Evolutionary conservation across 1,140 invertebrate genomes (phyloP), one percentile per base, ranked within the genome.

Genomic region (Cepaea nemoralis): DNA sequence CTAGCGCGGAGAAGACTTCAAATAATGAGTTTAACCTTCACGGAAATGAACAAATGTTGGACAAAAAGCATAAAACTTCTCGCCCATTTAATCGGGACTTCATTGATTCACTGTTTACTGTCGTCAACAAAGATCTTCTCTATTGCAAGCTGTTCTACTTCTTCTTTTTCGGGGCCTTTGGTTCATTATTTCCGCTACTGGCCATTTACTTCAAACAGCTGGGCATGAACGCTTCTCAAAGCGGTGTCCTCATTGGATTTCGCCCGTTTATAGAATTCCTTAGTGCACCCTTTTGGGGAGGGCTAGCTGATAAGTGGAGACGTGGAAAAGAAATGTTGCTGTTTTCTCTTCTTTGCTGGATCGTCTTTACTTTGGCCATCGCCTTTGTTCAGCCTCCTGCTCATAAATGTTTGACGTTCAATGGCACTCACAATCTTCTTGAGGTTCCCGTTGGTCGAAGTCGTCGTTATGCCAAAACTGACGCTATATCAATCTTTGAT

Each of bases 111-210:
- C 35, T 90, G 45, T 89, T 89, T 48, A 88, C 88, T 0, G 85
- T 90, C 35, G 86, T 91, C 16, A 89, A 90, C 82, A 84, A 86
- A 59, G 90, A 91, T 73, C 79, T 91, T 24, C 84, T 91, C 5
- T 87, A 90, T 40, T 88, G 89, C 77, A 91, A 91, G 79, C 73
- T 89, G 22, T 99, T 99, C 91, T 99, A 99, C 91, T 99, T 99
- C 91, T 99, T 99, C 93, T 99, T 99, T 92, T 99, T 99, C 90
- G 97, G 98, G 1, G 98, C 98, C 0, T 99, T 99, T 88, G 98
- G 98, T 10, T 99, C 97, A 0, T 93, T 99, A 0, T 99, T 99
- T 89, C 98, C 98, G 0, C 92, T 99, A 39, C 97, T 99, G 95
- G 98, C 97, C 33, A 96, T 99, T 33, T 99, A 99, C 92, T 99